A percentile compares a stretch with the other conserved stretches of the same genome.
Evolutionary conservation across 2,113 vertebrate species (phyloP).

Genomic region (Coryphaenoides rupestris): DNA sequence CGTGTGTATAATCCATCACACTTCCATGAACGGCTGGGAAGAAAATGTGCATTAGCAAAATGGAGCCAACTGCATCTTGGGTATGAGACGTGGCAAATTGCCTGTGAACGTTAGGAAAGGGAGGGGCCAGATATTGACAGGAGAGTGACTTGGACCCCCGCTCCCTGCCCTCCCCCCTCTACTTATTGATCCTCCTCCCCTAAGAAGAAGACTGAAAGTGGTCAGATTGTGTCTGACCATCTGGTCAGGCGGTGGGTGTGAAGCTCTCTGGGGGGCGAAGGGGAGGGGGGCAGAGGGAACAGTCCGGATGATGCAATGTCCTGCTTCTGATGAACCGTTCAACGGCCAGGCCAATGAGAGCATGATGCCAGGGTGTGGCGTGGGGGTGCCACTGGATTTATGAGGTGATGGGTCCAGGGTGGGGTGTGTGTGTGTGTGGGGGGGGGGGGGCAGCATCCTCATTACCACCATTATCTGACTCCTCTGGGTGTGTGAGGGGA

Average conservation of each 20-base stretch:
- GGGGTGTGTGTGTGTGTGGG: conserved; percentile 40
- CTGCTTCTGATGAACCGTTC: conserved; percentile 11
- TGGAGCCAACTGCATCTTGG: conserved; percentile 6
- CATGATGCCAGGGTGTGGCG: conserved; percentile 25
- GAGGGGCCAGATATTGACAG: conserved; percentile 1
- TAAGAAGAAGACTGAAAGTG: neutral
- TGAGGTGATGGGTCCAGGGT: conserved; percentile 1
- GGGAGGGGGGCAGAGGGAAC: neutral
- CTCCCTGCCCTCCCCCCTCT: conserved; percentile 17
- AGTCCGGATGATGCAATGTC: conserved; percentile 20
- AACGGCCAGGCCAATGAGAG: conserved; percentile 25
- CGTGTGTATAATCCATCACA: too few relatives aligned
- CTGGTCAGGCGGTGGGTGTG: conserved; percentile 39
- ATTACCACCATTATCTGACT: conserved; percentile 59
- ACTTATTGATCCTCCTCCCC: too few relatives aligned
- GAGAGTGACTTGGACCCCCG: conserved; percentile 23
- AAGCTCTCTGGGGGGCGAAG: conserved; percentile 19
- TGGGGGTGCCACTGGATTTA: conserved; percentile 47
- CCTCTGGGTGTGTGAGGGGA: conserved; percentile 59
- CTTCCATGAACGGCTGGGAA: too few relatives aligned
- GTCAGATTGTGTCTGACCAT: conserved; percentile 32
- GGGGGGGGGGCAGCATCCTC: conserved; percentile 41
- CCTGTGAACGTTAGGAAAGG: conserved; percentile 29
- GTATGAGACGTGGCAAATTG: conserved; percentile 24
- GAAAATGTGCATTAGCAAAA: too few relatives aligned